Evolutionary conservation across 2,797 vertebrate genomes (phyloP), one percentile per base, ranked within the genome.

Genomic region (Lycodopsis pacificus): DNA sequence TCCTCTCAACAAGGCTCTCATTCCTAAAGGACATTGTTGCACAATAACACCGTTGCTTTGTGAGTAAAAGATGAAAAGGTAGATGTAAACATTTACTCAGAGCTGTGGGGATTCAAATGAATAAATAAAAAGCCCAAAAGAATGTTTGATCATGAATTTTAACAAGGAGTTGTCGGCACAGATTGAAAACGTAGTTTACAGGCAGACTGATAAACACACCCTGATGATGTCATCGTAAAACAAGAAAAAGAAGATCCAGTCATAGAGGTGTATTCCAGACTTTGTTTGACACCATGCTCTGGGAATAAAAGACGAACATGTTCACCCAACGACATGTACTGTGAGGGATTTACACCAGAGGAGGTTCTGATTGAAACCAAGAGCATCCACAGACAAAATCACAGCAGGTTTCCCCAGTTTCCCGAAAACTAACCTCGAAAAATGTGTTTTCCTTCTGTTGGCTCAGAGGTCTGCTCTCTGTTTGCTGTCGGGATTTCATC

Each of bases 401-500:
- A 22, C 71, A 69, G 85, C 71, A 68, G 67, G 59, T 40, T 17
- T 71, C 69, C 46, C 70, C 40, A 30, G 78, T 73, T 84, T 57
- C 30, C 32, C 71, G 30, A 62, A 62, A 71, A 73, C 12, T 2
- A 51, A 63, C 77, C 62, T 0, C 46, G 38, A 42, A 30, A 46
- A 64, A 74, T 4, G 25, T n/a, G 2, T 51, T 61, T 25, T 25
- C 58, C 56, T 36, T 63, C 49, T 15, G 38, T 73, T 81, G 46
- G 54, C 73, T 76, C 64, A 57, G 20, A 65, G 61, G 73, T 81
- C 71, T 22, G 8, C 32, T 32, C 30, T 32, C 40, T 73, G 34
- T 75, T 58, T 74, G 80, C 73, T 64, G 65, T 27, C 34, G 58
- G 71, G 69, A 54, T 67, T 71, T 82, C 75, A 80, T 86, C 56